A percentile compares a stretch with the other conserved stretches of the same genome.
These are phyloP conservation scores for Daboia siamensis DNA, from an alignment of 2,113 vertebrate species.

Conservation along the genomic window DNA sequence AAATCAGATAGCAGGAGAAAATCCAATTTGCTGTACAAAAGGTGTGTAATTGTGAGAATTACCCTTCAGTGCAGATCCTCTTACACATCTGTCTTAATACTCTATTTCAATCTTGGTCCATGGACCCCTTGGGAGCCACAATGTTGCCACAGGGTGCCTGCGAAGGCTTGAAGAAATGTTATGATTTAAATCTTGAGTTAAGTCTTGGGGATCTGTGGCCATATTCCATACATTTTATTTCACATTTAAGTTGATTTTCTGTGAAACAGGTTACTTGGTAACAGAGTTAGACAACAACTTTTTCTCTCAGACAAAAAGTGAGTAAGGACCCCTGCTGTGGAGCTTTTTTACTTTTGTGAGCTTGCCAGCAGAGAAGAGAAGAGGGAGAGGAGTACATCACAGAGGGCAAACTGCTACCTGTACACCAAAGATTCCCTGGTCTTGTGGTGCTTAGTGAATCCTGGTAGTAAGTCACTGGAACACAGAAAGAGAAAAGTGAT, in stretches of 20 bases:
- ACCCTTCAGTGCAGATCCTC: not conserved
- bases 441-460: not conserved
- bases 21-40: not conserved
- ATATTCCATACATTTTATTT: not conserved
- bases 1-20: no score
- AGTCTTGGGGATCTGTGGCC: not conserved
- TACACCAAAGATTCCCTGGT: not conserved
- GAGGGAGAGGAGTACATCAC: not conserved
- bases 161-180: not conserved
- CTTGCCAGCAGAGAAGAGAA: not conserved
- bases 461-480: not conserved
- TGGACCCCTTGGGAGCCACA: not conserved
- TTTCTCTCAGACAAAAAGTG: not conserved
- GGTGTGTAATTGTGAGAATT: not conserved
- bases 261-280: not conserved
- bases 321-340: not conserved
- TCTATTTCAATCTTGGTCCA: not conserved
- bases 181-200: not conserved
- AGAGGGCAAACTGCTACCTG: not conserved
- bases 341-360: not conserved
- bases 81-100: not conserved
- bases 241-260: not conserved
- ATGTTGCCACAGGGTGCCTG: not conserved
- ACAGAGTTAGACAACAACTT: not conserved
- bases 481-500: not conserved